These are phyloP conservation scores for Siniperca undulata DNA, from an alignment of 2,797 vertebrate species.

Conservation along the genomic window DNA sequence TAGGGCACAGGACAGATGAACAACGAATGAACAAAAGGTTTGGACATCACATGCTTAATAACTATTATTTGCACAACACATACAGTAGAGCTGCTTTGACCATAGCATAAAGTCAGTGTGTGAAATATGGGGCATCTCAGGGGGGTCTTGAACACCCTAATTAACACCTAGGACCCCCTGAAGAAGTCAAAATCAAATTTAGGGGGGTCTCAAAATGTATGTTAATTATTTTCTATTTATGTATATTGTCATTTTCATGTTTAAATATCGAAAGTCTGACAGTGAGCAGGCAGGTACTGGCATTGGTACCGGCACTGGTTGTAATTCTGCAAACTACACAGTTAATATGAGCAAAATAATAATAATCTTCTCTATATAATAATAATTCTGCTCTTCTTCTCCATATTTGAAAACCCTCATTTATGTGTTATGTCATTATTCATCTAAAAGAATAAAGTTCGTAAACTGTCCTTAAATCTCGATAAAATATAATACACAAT, in stretches of 20 bases:
- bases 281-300: background rate
- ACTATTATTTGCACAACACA: background rate
- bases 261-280: background rate
- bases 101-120: background rate
- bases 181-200: background rate
- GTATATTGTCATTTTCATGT: background rate
- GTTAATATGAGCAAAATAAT: background rate
- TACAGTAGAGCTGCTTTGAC: background rate
- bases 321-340: background rate
- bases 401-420: background rate
- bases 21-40: conserved; percentile 6
- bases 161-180: too few species aligned
- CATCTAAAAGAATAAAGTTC: background rate
- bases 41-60: background rate
- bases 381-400: background rate
- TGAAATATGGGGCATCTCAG: background rate
- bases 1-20: background rate
- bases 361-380: background rate
- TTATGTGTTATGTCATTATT: background rate
- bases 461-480: background rate
- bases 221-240: background rate
- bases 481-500: background rate
- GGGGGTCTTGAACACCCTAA: too few species aligned
- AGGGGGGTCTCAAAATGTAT: too few species aligned
- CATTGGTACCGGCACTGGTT: background rate